Evolutionary conservation across 2,113 vertebrate species (phyloP), one percentile per base, ranked within the genome.

Genomic region (Forbesichthys agassizii): DNA sequence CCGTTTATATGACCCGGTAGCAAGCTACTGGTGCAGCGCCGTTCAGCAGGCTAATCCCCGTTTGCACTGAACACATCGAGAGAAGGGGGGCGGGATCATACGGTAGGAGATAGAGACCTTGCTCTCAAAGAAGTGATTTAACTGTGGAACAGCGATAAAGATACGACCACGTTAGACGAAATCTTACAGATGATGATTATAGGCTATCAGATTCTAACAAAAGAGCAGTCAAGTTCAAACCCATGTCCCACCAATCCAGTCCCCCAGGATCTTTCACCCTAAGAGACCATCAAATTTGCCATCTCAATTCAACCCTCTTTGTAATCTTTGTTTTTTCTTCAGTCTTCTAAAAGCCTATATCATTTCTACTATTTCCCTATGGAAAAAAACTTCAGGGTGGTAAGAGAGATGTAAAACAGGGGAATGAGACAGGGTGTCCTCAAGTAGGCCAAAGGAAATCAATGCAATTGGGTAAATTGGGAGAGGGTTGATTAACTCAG

Each of bases 281-380:
- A 51, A 88, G 73, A 77, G 62, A 80, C 78, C 78, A 86, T 76
- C 60, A 84, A 87, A 90, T 71, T 73, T 78, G 74, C 73, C 64
- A 72, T 69, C 66, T 75, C 57, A 63, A 36, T 67, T 53, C 75
- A 54, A 49, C 47, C 36, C 71, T 66, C 57, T 47, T 57, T 80
- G 61, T 89, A 89, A 92, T 90, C 88, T n/a, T n/a, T 88, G 84
- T 82, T 86, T 89, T 84, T 73, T 2, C 27, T 27, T 27, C 27
- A 1, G 2, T 27, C 27, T 27, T 27, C 27, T 27, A 57, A 57
- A 27, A 57, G 16, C 5, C 1, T 54, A 2, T 54, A n/a, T n/a
- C 3, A 0, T 51, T 3, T 51, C 3, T 51, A 51, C 9, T 11
- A 13, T 13, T 51, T 51, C 49, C 49, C 11, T 51, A 51, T 11